Conservation (phyloP, 2,888 invertebrate genomes). For the Oasisia sp. region DNA sequence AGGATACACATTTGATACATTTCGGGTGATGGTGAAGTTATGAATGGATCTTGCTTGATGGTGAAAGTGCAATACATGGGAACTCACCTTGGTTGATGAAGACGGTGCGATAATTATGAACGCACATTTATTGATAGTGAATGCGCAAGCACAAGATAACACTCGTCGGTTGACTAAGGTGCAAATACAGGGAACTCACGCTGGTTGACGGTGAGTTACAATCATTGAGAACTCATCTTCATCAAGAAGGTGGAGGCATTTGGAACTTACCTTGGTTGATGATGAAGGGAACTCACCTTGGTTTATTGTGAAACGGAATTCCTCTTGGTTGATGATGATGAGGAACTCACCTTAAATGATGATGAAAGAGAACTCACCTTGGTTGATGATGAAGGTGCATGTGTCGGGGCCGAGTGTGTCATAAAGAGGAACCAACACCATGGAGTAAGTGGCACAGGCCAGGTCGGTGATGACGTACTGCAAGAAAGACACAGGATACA, state of each 20-base stretch:
- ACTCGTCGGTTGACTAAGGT: conserved; percentile 61
- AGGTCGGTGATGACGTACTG: conserved; percentile 93
- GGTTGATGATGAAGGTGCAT: conserved; percentile 29
- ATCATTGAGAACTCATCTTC: neutral
- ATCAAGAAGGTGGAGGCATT: neutral
- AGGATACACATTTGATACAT: neutral
- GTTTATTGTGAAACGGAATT: neutral
- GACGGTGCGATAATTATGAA: conserved; percentile 38
- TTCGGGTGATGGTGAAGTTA: neutral
- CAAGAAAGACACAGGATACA: neutral
- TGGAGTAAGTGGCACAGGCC: conserved; percentile 90
- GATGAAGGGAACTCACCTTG: conserved; percentile 41
- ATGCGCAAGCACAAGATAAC: neutral
- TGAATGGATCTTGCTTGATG: conserved; percentile 78
- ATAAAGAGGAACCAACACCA: conserved; percentile 95
- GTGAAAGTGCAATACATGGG: neutral
- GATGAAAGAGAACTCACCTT: conserved; percentile 13
- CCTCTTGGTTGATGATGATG: neutral
- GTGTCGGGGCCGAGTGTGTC: conserved; percentile 78
- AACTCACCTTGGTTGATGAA: conserved; percentile 20
- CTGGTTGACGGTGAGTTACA: neutral
- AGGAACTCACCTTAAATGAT: neutral
- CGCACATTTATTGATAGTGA: conserved; percentile 31
- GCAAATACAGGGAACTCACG: conserved; percentile 40
- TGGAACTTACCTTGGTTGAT: neutral